Percentiles rank a stretch among this genome's conserved stretches.
These are phyloP conservation scores for Drosophila baimaii DNA, from an alignment of 1,140 invertebrate species.

Conservation along the genomic window DNA sequence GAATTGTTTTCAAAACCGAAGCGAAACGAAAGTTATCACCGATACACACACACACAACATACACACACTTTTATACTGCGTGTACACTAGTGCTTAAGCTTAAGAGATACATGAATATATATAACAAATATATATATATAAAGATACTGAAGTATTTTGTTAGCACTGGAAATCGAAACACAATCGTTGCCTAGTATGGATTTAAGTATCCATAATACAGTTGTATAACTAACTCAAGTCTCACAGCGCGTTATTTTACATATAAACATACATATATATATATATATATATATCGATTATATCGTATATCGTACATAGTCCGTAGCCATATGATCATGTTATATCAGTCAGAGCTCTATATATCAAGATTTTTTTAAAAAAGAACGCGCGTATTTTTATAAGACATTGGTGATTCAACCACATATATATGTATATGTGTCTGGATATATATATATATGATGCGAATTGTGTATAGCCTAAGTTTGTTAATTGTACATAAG, in stretches of 20 bases:
- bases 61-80: constrained; percentile 50
- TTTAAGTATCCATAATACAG: constrained; percentile 60
- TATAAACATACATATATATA: not conserved
- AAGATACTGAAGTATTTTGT: constrained; percentile 72
- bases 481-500: constrained; percentile 68
- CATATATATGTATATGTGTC: constrained; percentile 13
- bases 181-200: constrained; percentile 78
- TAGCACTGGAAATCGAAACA: constrained; percentile 74
- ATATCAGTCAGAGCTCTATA: constrained; percentile 78
- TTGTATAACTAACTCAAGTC: constrained; percentile 78
- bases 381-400: constrained; percentile 61
- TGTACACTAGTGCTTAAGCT: constrained; percentile 34
- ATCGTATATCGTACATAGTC: constrained; percentile 42
- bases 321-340: constrained; percentile 65
- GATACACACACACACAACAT: constrained; percentile 30
- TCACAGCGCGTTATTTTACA: constrained; percentile 68
- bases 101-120: constrained; percentile 30
- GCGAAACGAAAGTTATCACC: constrained; percentile 62
- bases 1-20: constrained; percentile 20
- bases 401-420: constrained; percentile 22
- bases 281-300: constrained; percentile 42
- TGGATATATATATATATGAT: constrained; percentile 16
- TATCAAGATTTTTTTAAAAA: constrained; percentile 56
- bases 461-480: constrained; percentile 33
- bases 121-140: constrained; percentile 29